Evolutionary conservation across 2,797 vertebrate species (phyloP).

Genomic region (Acanthornis magna): DNA sequence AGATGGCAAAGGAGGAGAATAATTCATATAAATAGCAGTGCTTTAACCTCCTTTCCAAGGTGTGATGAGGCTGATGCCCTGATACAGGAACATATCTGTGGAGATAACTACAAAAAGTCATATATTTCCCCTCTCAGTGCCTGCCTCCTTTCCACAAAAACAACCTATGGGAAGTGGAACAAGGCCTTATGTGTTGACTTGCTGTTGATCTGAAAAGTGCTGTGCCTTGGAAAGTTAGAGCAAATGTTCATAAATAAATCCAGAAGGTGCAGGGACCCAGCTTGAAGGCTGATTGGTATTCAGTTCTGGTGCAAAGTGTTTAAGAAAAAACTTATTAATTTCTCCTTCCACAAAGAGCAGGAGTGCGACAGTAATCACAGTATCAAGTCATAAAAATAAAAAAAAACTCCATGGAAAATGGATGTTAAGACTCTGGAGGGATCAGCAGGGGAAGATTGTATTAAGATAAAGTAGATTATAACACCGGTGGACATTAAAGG

Average conservation of each 20-base stretch:
- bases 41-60: neutral
- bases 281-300: conserved; percentile 61
- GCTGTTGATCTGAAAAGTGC: neutral
- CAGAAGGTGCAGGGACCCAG: neutral
- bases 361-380: conserved; percentile 72
- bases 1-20: neutral
- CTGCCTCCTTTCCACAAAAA: neutral
- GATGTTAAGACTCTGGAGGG: conserved; percentile 67
- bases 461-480: conserved; percentile 80
- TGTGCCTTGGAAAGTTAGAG: conserved; percentile 12
- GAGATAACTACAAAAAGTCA: neutral
- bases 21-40: neutral
- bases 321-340: conserved; percentile 79
- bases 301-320: conserved; percentile 51
- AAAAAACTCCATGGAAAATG: conserved; percentile 69
- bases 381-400: conserved; percentile 71
- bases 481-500: conserved; percentile 51
- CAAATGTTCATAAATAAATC: conserved; percentile 52
- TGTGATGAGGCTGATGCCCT: neutral
- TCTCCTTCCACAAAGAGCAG: conserved; percentile 70
- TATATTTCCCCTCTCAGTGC: neutral
- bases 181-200: neutral
- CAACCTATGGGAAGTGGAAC: neutral
- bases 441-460: conserved; percentile 74
- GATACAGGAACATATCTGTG: neutral